A percentile compares a stretch with the other conserved stretches of the same genome.
phyloP scores from a whole-genome alignment of 2,888 invertebrate species.

The Andrena haemorrhoa region DNA sequence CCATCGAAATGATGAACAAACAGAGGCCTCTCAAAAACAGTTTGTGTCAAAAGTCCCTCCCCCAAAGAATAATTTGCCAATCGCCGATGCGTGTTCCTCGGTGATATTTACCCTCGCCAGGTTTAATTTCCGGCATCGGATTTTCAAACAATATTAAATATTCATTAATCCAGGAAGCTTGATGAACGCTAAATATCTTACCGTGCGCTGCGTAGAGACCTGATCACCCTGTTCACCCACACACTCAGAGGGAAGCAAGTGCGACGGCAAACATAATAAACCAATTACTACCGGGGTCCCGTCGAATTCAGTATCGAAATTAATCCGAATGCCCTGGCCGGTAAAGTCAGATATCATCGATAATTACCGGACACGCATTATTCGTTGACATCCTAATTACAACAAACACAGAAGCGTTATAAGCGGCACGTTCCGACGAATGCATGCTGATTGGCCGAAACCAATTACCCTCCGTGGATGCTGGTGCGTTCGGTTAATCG shows the following conservation, averaged over 20 bases:
- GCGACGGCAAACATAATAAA: slow-evolving; percentile 54
- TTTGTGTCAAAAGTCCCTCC: no score
- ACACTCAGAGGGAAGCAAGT: slow-evolving; percentile 31
- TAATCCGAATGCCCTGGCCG: slow-evolving; percentile 56
- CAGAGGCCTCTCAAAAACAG: background rate
- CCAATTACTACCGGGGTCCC: slow-evolving; percentile 44
- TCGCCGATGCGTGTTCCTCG: background rate
- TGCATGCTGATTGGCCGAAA: slow-evolving; percentile 56
- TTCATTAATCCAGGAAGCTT: slow-evolving; percentile 25
- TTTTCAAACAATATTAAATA: slow-evolving; percentile 41
- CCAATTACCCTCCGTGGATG: slow-evolving; percentile 54
- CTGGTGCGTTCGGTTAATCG: slow-evolving; percentile 46
- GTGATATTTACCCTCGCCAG: background rate
- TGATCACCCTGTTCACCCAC: slow-evolving; percentile 1
- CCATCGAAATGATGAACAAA: no score
- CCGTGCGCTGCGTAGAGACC: background rate
- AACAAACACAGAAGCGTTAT: slow-evolving; percentile 59
- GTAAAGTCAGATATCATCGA: slow-evolving; percentile 66
- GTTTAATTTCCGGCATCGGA: slow-evolving; percentile 11
- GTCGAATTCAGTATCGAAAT: slow-evolving; percentile 61
- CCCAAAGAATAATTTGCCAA: background rate
- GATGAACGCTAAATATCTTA: slow-evolving; percentile 56
- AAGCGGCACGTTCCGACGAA: slow-evolving; percentile 55
- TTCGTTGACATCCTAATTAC: slow-evolving; percentile 67
- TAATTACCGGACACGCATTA: slow-evolving; percentile 61